A percentile compares a stretch with the other conserved stretches of the same genome.
Evolutionary conservation across 1,140 invertebrate species (phyloP).

Genomic region (Mya arenaria): DNA sequence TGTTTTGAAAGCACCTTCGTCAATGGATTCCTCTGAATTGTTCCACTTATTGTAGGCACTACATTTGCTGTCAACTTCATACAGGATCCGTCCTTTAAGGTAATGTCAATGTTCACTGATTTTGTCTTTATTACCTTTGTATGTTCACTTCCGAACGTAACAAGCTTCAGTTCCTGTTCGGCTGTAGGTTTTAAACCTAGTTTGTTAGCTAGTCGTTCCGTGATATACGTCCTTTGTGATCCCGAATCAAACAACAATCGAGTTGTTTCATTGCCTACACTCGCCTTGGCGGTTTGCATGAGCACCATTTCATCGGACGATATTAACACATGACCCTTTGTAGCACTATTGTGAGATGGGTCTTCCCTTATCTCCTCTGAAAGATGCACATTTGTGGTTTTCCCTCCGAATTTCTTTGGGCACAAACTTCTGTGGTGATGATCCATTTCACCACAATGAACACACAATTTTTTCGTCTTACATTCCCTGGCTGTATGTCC

Average conservation of each 20-base stretch:
- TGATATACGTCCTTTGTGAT: constrained; percentile 9
- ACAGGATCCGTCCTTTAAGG: not conserved
- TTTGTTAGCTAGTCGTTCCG: not conserved
- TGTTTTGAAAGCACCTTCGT: not conserved
- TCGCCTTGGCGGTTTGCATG: constrained; percentile 33
- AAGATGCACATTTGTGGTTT: not conserved
- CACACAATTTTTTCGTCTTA: constrained; percentile 4
- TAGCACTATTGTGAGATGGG: not conserved
- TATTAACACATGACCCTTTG: not conserved
- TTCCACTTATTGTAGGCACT: constrained; percentile 7
- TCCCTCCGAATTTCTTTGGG: constrained; percentile 7
- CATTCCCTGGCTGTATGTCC: not conserved
- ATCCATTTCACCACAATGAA: constrained; percentile 11
- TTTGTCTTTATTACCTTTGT: constrained; percentile 22
- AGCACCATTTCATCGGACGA: constrained; percentile 9
- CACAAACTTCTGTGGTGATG: constrained; percentile 27
- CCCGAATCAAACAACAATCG: constrained; percentile 3
- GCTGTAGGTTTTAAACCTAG: not conserved
- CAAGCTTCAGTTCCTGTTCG: constrained; percentile 13
- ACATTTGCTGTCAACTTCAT: constrained; percentile 10
- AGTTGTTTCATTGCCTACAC: not conserved
- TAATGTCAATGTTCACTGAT: not conserved
- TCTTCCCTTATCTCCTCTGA: not conserved
- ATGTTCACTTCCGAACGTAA: constrained; percentile 19
- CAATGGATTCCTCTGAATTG: not conserved